Percentiles rank a stretch among this genome's conserved stretches.
These are phyloP conservation scores for Coleophora flavipennella DNA, from an alignment of 2,888 invertebrate genomes.

Conservation along the genomic window DNA sequence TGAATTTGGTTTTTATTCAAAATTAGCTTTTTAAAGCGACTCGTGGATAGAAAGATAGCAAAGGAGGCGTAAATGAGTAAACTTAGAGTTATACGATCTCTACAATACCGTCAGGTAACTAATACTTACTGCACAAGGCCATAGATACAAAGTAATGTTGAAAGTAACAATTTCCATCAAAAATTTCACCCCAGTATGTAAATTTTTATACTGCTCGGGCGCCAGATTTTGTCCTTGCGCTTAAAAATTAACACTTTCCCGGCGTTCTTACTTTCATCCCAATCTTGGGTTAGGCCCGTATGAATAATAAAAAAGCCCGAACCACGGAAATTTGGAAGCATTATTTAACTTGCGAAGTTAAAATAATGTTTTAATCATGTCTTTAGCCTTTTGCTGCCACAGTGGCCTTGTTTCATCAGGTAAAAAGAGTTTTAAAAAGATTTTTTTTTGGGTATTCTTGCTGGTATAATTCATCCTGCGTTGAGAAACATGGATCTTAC, in stretches of 20 bases:
- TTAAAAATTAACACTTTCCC: slow-evolving; percentile 60
- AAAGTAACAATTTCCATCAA: too few relatives aligned
- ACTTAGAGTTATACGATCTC: too few relatives aligned
- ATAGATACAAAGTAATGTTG: too few relatives aligned
- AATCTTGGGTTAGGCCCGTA: slow-evolving; percentile 32
- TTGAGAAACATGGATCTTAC: too few relatives aligned
- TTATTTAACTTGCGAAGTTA: slow-evolving; percentile 24
- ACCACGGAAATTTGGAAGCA: slow-evolving; percentile 26
- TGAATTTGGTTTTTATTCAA: too few relatives aligned
- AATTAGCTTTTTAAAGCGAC: too few relatives aligned
- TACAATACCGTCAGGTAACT: too few relatives aligned
- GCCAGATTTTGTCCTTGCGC: slow-evolving; percentile 36
- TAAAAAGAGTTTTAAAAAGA: not conserved
- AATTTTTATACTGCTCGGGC: not conserved
- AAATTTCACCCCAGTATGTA: too few relatives aligned
- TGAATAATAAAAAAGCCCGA: slow-evolving; percentile 49
- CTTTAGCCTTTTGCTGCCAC: slow-evolving; percentile 2
- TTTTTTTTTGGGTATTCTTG: not conserved
- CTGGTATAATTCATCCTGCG: too few relatives aligned
- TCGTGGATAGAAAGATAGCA: too few relatives aligned
- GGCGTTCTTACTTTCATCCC: slow-evolving; percentile 26
- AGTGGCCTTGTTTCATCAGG: not conserved
- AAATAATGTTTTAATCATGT: slow-evolving; percentile 40
- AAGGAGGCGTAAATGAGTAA: too few relatives aligned
- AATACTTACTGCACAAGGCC: too few relatives aligned